These are phyloP conservation scores for Tupaia chinensis DNA, from an alignment of 2,113 vertebrate genomes.

Conservation along the genomic window DNA sequence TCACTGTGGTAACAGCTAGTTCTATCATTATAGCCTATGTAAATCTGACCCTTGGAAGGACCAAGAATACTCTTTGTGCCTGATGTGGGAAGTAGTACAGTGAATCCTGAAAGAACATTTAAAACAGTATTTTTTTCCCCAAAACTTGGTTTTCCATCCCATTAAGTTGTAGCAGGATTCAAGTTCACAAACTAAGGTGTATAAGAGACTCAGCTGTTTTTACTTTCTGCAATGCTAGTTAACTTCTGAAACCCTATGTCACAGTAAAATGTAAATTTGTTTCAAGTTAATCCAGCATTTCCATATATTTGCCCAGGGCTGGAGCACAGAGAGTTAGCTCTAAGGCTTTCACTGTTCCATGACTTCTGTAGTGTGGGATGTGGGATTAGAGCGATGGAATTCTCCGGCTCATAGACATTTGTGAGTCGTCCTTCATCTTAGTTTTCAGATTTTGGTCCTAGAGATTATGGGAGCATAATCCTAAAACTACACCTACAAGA, in stretches of 20 bases:
- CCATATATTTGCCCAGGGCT: background rate
- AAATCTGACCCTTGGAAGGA: background rate
- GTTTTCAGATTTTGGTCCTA: background rate
- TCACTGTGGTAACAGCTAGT: background rate
- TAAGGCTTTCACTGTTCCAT: background rate
- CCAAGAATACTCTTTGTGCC: background rate
- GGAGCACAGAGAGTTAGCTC: background rate
- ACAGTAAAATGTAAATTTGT: background rate
- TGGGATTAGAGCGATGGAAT: background rate
- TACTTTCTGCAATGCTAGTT: constrained; percentile 6
- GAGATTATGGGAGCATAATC: background rate
- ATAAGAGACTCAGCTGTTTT: background rate
- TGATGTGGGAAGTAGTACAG: background rate
- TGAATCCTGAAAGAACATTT: background rate
- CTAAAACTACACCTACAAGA: background rate
- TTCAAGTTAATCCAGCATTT: background rate
- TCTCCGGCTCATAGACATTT: background rate
- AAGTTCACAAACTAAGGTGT: background rate
- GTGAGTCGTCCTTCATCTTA: background rate
- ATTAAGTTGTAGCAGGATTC: background rate
- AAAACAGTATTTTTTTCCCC: background rate
- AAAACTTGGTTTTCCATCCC: background rate
- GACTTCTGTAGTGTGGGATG: background rate
- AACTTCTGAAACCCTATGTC: background rate
- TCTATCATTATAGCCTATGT: background rate